A percentile compares a stretch with the other conserved stretches of the same genome.
Conservation (phyloP, 2,113 vertebrate species). For the Cheirogaleus medius region DNA sequence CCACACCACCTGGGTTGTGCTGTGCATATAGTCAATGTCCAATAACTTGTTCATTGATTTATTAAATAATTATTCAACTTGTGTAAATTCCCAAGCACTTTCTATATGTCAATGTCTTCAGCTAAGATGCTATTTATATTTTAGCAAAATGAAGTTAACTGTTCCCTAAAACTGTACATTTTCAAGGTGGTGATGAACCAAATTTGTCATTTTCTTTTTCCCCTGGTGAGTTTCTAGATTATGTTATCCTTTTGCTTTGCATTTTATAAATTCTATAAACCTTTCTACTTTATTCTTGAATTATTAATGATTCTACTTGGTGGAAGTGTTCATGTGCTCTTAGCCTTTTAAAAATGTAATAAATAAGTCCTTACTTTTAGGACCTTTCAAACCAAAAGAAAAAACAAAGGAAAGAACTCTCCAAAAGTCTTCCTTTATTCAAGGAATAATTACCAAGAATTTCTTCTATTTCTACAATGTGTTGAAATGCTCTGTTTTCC, state of each 20-base stretch:
- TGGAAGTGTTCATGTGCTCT: neutral
- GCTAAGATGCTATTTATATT: conserved; percentile 11
- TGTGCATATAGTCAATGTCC: neutral
- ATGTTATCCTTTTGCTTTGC: neutral
- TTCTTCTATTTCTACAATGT: neutral
- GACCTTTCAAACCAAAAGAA: conserved; percentile 27
- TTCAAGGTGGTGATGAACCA: conserved; percentile 10
- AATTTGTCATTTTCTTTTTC: conserved; percentile 32
- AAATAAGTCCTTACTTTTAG: conserved; percentile 35
- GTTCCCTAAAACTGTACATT: neutral
- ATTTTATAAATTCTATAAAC: conserved; percentile 30
- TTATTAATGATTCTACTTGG: conserved; percentile 27
- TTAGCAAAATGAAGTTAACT: conserved; percentile 43
- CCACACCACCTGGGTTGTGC: neutral
- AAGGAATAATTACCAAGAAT: neutral
- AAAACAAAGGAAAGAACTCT: neutral
- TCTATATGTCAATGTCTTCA: conserved; percentile 22
- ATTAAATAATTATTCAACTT: conserved; percentile 49
- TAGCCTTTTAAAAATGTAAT: conserved; percentile 37
- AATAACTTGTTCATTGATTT: conserved; percentile 39
- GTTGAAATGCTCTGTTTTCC: neutral
- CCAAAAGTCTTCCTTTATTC: conserved; percentile 18
- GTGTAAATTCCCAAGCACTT: neutral
- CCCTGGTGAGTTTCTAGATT: neutral
- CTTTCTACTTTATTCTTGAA: conserved; percentile 20